Evolutionary conservation across 1,140 invertebrate genomes (phyloP).

Genomic region (Heliconius eleuchia): DNA sequence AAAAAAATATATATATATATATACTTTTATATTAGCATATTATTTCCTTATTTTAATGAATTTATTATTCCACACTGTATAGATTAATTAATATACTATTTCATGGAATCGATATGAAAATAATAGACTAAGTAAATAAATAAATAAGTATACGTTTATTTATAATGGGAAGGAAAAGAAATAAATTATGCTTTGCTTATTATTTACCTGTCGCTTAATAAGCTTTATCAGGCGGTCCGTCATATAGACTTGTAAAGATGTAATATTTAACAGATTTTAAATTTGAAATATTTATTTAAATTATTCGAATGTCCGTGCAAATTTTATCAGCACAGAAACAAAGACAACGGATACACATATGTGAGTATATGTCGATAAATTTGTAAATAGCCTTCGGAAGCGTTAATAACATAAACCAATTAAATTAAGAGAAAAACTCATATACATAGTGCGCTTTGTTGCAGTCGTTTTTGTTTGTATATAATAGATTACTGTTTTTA

Average conservation of each 20-base stretch:
- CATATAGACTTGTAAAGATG: not conserved
- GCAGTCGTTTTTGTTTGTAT: not conserved
- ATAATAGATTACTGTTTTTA: not conserved
- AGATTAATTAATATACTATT: slow-evolving; percentile 4
- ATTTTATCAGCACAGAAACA: no score
- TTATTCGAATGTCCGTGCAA: no score
- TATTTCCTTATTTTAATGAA: slow-evolving; percentile 15
- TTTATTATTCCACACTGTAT: not conserved
- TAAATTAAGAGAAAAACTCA: no score
- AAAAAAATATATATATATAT: not conserved
- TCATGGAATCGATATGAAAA: slow-evolving; percentile 11
- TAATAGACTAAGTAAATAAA: not conserved
- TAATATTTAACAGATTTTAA: not conserved
- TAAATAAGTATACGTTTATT: not conserved
- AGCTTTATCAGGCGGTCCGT: not conserved
- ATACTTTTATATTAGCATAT: not conserved
- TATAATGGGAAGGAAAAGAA: slow-evolving; percentile 12
- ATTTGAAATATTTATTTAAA: not conserved
- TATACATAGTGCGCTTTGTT: no score
- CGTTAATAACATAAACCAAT: no score
- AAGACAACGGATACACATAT: no score
- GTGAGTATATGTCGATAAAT: no score
- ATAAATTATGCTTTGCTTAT: not conserved
- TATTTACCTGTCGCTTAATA: slow-evolving; percentile 1
- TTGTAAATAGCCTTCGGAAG: no score